phyloP scores from a whole-genome alignment of 1,140 invertebrate species.

The Pseudomyrmex dendroicus region DNA sequence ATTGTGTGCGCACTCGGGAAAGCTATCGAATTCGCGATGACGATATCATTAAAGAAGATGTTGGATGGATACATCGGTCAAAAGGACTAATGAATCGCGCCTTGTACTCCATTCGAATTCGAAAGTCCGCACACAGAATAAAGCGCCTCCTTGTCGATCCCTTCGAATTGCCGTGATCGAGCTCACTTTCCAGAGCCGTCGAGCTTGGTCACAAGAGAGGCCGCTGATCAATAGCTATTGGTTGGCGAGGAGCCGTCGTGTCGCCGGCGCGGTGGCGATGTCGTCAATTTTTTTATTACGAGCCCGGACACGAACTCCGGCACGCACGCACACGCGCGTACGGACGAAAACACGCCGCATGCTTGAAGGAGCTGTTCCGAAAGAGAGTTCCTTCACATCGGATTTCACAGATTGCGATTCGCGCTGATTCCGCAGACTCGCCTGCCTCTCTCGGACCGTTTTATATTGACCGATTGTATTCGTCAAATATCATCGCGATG shows the following conservation, averaged over 20 bases:
- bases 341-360: slow-evolving; percentile 46
- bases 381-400: slow-evolving; percentile 64
- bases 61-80: slow-evolving; percentile 20
- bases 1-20: neutral
- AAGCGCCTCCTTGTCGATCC: slow-evolving; percentile 47
- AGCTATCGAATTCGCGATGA: slow-evolving; percentile 22
- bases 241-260: slow-evolving; percentile 73
- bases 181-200: slow-evolving; percentile 61
- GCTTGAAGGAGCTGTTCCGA: neutral
- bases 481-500: neutral
- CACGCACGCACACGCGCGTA: slow-evolving; percentile 66
- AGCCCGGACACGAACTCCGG: slow-evolving; percentile 64
- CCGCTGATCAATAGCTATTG: slow-evolving; percentile 77
- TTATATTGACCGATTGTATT: slow-evolving; percentile 1
- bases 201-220: slow-evolving; percentile 64
- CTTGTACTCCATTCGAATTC: slow-evolving; percentile 46
- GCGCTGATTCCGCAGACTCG: slow-evolving; percentile 36
- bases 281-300: slow-evolving; percentile 79
- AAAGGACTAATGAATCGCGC: slow-evolving; percentile 56
- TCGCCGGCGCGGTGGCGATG: slow-evolving; percentile 74
- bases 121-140: slow-evolving; percentile 56
- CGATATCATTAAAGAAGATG: slow-evolving; percentile 41
- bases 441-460: slow-evolving; percentile 50
- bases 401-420: slow-evolving; percentile 68
- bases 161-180: slow-evolving; percentile 25